phyloP scores from a whole-genome alignment of 1,140 invertebrate genomes.

The Polypedilum pembai region DNA sequence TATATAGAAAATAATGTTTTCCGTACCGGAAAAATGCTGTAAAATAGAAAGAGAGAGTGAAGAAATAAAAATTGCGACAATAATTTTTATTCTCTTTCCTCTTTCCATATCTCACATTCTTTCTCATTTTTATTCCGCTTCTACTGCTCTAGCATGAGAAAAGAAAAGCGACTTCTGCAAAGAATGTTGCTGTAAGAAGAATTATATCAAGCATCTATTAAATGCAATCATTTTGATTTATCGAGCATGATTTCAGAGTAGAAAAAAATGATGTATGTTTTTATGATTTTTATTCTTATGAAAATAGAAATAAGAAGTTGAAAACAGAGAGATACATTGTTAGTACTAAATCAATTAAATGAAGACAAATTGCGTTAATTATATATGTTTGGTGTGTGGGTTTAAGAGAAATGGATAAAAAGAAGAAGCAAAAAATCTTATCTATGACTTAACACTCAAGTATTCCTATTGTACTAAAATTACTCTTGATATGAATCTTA shows the following conservation, averaged over 20 bases:
- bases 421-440: neutral
- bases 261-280: neutral
- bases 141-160: neutral
- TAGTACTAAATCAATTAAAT: neutral
- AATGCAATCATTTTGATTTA: slow-evolving; percentile 19
- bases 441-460: neutral
- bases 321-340: neutral
- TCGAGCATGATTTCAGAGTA: neutral
- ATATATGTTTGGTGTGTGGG: neutral
- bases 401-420: too few species aligned
- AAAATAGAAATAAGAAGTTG: neutral
- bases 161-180: neutral
- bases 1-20: neutral
- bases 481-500: neutral
- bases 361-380: neutral
- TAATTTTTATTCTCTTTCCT: slow-evolving; percentile 4
- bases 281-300: neutral
- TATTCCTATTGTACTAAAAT: neutral
- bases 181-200: slow-evolving; percentile 2
- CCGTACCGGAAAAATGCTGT: slow-evolving; percentile 22
- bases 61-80: slow-evolving; percentile 11
- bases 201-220: neutral
- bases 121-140: neutral
- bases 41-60: neutral
- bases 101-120: neutral